A percentile compares a stretch with the other conserved stretches of the same genome.
phyloP scores from a whole-genome alignment of 23 tunicate genomes.

The Ascidia mentula region DNA sequence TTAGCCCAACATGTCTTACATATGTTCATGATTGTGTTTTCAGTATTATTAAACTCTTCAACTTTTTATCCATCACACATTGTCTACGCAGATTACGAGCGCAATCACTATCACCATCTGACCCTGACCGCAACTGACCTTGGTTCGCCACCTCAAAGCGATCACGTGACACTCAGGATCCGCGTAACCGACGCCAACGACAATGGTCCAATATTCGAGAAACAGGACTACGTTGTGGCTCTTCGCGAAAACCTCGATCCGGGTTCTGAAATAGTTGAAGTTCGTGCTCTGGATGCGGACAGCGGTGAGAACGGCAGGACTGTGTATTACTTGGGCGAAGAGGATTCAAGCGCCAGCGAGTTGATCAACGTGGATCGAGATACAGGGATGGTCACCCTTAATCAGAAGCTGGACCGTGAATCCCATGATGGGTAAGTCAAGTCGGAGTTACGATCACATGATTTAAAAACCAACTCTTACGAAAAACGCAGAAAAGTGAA shows the following conservation, averaged over 20 bases:
- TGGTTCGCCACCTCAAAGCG: constrained; percentile 37
- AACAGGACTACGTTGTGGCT: constrained; percentile 14
- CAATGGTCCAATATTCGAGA: constrained; percentile 65
- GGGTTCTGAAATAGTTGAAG: constrained; percentile 15
- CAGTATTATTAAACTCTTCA: not conserved
- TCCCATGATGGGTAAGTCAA: constrained; percentile 79
- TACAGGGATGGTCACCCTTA: constrained; percentile 40
- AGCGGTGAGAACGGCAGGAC: constrained; percentile 34
- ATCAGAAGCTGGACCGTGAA: constrained; percentile 50
- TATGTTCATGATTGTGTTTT: not conserved
- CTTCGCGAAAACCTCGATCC: constrained; percentile 35
- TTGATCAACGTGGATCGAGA: constrained; percentile 36
- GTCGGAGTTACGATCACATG: too few relatives aligned
- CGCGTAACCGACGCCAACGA: constrained; percentile 73
- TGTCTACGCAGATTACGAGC: constrained; percentile 63
- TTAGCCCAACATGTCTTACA: too few relatives aligned
- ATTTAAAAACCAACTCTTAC: too few relatives aligned
- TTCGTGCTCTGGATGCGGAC: constrained; percentile 38
- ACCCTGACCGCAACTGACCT: constrained; percentile 59
- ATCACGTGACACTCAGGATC: constrained; percentile 25
- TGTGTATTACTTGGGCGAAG: constrained; percentile 20
- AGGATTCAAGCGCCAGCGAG: not conserved
- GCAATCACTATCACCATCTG: constrained; percentile 19
- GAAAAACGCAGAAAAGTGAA: too few relatives aligned
- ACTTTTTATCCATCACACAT: not conserved